Evolutionary conservation across 2,113 vertebrate species (phyloP).

Genomic region (Psilopsiagon aymara): DNA sequence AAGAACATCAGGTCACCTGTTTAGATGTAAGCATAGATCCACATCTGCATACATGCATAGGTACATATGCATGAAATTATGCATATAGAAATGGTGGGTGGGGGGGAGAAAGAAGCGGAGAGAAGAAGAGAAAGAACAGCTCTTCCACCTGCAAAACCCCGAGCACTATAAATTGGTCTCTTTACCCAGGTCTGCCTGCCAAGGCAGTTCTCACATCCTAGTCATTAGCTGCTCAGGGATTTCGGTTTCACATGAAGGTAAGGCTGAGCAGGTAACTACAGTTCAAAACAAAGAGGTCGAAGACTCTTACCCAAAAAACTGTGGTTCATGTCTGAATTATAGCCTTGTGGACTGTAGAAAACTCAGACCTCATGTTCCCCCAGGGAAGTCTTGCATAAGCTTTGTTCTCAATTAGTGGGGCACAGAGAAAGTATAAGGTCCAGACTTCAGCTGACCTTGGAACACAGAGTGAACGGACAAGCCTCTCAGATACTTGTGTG

Average conservation of each 20-base stretch:
- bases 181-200: background rate
- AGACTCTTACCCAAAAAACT: slow-evolving; percentile 71
- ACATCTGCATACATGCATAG: background rate
- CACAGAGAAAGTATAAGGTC: slow-evolving; percentile 60
- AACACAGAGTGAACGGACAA: slow-evolving; percentile 46
- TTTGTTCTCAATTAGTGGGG: slow-evolving; percentile 65
- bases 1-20: background rate
- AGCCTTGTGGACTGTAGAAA: slow-evolving; percentile 65
- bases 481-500: slow-evolving; percentile 23
- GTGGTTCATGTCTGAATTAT: slow-evolving; percentile 67
- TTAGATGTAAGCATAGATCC: background rate
- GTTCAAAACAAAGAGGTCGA: slow-evolving; percentile 60
- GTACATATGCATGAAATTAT: background rate
- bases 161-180: background rate
- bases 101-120: background rate
- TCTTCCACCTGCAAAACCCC: slow-evolving; percentile 27
- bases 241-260: slow-evolving; percentile 2
- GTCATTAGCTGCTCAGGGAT: background rate
- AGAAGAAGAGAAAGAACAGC: background rate
- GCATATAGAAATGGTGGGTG: rapidly evolving
- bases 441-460: slow-evolving; percentile 61
- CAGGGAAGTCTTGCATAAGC: slow-evolving; percentile 74
- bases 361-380: slow-evolving; percentile 66
- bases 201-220: background rate
- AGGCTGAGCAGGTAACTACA: slow-evolving; percentile 41